Evolutionary conservation across 2,888 invertebrate species (phyloP), one percentile per base, ranked within the genome.

Genomic region (Monochamus alternatus): DNA sequence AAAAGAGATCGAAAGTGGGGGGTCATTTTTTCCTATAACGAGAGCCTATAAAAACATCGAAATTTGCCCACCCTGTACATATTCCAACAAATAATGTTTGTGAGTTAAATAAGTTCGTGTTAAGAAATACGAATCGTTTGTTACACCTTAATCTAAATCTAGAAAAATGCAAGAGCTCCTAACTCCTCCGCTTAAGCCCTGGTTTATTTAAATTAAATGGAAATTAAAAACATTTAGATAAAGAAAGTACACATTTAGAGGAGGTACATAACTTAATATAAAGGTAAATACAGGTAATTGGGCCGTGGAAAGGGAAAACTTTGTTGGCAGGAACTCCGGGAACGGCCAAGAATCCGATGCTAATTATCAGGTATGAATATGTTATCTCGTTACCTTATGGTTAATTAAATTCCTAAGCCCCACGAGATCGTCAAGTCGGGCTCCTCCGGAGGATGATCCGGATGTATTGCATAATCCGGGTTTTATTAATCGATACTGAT

Each of bases 181-280:
- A 52, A 51, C 52, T 43, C 47, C 0, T n/a, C 30, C 9, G 47
- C 30, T 62, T 71, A 73, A 65, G 5, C 14, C 14, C 10, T 10
- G 12, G 14, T 55, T 73, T 52, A 73, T 52, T 65, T 64, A 47
- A 55, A 62, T 73, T 65, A 65, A 73, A 73, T 73, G 73, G 14
- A 55, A 73, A 73, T 73, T 73, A 52, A 73, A 73, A 73, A 38
- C 51, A 63, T 71, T 63, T 71, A 63, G 73, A 73, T 73, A 73
- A 72, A 58, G 22, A 43, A 22, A 52, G 51, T 44, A n/a, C 38
- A 44, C 14, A 66, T 52, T 60, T 38, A 60, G n/a, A 38, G 38
- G 1, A 38, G 38, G 38, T 38, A 38, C 38, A 7, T 38, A 60
- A 60, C 60, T 32, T 60, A 60, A 60, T 60, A 60, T 60, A 60